Evolutionary conservation across 2,888 invertebrate genomes (phyloP).

Genomic region (Thymelicus lineola): DNA sequence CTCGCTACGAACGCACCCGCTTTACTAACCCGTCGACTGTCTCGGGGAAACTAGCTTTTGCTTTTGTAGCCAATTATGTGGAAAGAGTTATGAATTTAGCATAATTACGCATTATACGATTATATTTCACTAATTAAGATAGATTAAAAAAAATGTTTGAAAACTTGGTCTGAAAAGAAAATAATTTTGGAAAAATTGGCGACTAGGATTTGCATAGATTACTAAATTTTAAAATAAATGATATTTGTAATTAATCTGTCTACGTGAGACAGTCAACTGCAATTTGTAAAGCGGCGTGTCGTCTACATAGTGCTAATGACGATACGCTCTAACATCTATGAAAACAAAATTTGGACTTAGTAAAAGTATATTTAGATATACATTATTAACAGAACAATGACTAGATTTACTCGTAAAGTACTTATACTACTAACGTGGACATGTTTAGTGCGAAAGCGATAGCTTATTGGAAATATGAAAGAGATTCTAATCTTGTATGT

Average conservation of each 20-base stretch:
- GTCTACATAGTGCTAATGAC: slow-evolving; percentile 66
- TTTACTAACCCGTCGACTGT: slow-evolving; percentile 56
- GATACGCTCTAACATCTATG: slow-evolving; percentile 50
- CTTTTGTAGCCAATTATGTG: not conserved
- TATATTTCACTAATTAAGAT: not conserved
- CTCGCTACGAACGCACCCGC: slow-evolving; percentile 58
- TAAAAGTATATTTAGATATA: slow-evolving; percentile 61
- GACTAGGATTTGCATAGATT: not conserved
- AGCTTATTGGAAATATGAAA: slow-evolving; percentile 8
- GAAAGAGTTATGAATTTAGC: no score
- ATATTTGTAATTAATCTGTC: not conserved
- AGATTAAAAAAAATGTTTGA: not conserved
- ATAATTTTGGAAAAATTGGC: not conserved
- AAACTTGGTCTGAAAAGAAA: not conserved
- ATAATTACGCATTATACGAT: not conserved
- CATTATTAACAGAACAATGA: slow-evolving; percentile 45
- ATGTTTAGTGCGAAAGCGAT: slow-evolving; percentile 40
- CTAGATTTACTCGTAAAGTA: slow-evolving; percentile 27
- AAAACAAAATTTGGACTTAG: slow-evolving; percentile 57
- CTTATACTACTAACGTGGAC: slow-evolving; percentile 28
- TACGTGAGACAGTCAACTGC: slow-evolving; percentile 58
- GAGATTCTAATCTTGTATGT: slow-evolving; percentile 8
- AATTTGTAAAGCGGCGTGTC: slow-evolving; percentile 62
- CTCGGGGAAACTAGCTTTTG: slow-evolving; percentile 40
- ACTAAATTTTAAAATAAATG: not conserved